Conservation (phyloP, 2,888 invertebrate genomes). For the Idaea dimidiata region DNA sequence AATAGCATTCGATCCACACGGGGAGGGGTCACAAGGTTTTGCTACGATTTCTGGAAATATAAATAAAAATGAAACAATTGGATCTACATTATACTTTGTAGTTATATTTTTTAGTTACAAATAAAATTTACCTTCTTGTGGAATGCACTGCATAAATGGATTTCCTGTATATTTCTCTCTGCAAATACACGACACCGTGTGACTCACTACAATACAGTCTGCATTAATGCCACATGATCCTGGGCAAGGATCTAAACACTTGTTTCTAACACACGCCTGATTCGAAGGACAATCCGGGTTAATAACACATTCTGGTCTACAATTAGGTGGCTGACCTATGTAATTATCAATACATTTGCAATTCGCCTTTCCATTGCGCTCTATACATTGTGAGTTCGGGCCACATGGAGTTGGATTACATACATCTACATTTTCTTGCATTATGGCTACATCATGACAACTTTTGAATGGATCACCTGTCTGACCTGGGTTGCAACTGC, state of each 20-base stretch:
- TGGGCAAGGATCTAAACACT: slow-evolving; percentile 91
- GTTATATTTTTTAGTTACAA: neutral
- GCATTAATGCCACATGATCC: slow-evolving; percentile 90
- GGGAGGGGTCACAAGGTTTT: slow-evolving; percentile 91
- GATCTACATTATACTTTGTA: neutral
- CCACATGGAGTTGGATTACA: slow-evolving; percentile 92
- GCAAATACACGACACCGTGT: slow-evolving; percentile 91
- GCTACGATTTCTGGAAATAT: slow-evolving; percentile 75
- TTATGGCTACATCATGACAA: slow-evolving; percentile 78
- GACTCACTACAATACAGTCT: slow-evolving; percentile 89
- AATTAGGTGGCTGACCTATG: slow-evolving; percentile 89
- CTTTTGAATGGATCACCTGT: slow-evolving; percentile 91
- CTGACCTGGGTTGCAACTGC: slow-evolving; percentile 88
- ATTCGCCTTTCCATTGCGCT: slow-evolving; percentile 83
- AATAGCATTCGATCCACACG: slow-evolving; percentile 92
- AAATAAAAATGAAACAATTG: slow-evolving; percentile 12
- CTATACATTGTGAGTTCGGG: slow-evolving; percentile 87
- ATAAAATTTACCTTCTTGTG: slow-evolving; percentile 70
- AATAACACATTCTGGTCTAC: slow-evolving; percentile 90
- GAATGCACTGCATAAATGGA: slow-evolving; percentile 89
- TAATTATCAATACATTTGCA: slow-evolving; percentile 90
- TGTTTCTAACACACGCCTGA: slow-evolving; percentile 89
- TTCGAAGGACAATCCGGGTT: slow-evolving; percentile 90
- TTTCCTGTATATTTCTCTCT: slow-evolving; percentile 88
- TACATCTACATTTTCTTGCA: slow-evolving; percentile 71